These are phyloP conservation scores for Chironomus tentans DNA, from an alignment of 2,888 invertebrate species.

Conservation along the genomic window DNA sequence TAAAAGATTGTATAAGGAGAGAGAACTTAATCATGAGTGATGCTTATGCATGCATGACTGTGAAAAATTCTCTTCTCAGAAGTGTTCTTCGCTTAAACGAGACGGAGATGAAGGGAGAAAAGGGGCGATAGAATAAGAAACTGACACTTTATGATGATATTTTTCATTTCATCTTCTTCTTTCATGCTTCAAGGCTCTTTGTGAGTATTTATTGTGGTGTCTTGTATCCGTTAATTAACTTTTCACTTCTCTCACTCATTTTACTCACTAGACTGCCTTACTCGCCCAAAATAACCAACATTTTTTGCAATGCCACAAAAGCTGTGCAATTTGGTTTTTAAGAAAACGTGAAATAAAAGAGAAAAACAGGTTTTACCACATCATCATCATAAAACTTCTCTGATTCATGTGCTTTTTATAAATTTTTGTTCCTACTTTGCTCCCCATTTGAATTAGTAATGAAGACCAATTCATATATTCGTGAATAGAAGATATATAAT, in stretches of 20 bases:
- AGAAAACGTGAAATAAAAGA: too few species aligned
- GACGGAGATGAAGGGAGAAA: neutral
- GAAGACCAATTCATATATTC: neutral
- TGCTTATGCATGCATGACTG: constrained; percentile 5
- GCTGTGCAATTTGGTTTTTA: neutral
- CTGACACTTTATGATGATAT: constrained; percentile 6
- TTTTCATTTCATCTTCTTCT: neutral
- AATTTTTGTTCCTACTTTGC: neutral
- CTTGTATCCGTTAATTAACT: constrained; percentile 10
- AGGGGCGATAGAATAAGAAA: neutral
- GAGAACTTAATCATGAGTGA: neutral
- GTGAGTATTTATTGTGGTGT: neutral
- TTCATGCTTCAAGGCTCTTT: neutral
- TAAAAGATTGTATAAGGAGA: neutral
- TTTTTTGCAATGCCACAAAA: constrained; percentile 1
- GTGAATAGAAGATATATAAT: too few species aligned
- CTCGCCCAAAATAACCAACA: too few species aligned
- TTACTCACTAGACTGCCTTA: neutral
- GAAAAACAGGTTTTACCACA: neutral
- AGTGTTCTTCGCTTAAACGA: neutral
- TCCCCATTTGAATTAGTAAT: neutral
- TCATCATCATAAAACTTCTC: neutral
- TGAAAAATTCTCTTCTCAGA: constrained; percentile 16
- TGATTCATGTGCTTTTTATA: neutral
- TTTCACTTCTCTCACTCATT: neutral